phyloP scores from a whole-genome alignment of 2,797 vertebrate species.

The Bovichtus variegatus region DNA sequence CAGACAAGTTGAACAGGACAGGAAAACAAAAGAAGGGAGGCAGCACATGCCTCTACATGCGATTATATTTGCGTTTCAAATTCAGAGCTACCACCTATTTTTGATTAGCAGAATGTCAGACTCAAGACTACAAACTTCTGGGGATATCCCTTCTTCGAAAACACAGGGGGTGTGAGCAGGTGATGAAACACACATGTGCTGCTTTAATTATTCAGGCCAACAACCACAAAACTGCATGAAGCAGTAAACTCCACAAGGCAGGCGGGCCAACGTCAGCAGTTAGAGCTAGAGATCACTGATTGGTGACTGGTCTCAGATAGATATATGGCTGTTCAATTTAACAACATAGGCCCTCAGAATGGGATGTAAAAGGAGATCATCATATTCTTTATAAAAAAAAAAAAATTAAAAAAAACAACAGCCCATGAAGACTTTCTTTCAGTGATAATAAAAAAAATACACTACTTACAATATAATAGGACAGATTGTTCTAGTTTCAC shows the following conservation, averaged over 20 bases:
- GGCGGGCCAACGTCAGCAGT: slow-evolving; percentile 59
- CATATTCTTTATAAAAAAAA: not conserved
- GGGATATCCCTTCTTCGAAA: slow-evolving; percentile 76
- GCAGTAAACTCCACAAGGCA: slow-evolving; percentile 57
- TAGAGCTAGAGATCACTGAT: slow-evolving; percentile 33
- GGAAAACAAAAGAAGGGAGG: slow-evolving; percentile 9
- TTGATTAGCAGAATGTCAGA: slow-evolving; percentile 89
- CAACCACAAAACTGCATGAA: slow-evolving; percentile 23
- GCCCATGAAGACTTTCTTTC: not conserved
- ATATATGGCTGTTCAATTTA: slow-evolving; percentile 31
- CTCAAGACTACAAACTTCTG: slow-evolving; percentile 78
- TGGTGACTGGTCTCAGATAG: slow-evolving; percentile 33
- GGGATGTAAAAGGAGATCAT: not conserved
- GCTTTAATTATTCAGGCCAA: slow-evolving; percentile 69
- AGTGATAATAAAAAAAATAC: not conserved
- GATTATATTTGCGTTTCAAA: slow-evolving; percentile 83
- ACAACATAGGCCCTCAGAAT: slow-evolving; percentile 1
- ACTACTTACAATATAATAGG: not conserved
- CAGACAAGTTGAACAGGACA: slow-evolving; percentile 17
- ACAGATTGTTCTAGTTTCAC: not conserved
- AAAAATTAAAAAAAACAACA: not conserved
- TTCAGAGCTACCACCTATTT: slow-evolving; percentile 77
- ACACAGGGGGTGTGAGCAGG: slow-evolving; percentile 28
- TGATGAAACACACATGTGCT: slow-evolving; percentile 64
- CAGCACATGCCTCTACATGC: slow-evolving; percentile 1